These are phyloP conservation scores for Hippasteria phrygiana DNA, from an alignment of 53 echinoderm and acorn worm genomes.

Conservation along the genomic window DNA sequence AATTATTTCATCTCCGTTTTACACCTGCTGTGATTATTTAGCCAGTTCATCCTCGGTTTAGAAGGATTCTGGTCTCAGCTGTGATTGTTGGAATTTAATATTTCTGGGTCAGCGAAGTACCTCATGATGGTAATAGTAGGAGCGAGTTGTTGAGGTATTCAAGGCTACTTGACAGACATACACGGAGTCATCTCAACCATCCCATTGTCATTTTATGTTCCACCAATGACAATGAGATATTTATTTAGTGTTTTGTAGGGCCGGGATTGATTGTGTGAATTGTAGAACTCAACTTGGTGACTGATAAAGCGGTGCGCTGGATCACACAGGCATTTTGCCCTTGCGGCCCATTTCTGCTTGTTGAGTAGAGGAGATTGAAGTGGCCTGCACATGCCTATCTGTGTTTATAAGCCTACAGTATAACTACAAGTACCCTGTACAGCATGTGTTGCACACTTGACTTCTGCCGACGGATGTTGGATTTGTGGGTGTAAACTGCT, in stretches of 20 bases:
- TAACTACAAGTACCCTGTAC: neutral
- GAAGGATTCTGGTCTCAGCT: neutral
- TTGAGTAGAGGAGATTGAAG: constrained; percentile 21
- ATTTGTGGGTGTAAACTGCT: constrained; percentile 18
- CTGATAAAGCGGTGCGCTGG: neutral
- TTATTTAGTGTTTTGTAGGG: neutral
- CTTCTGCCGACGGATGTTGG: constrained; percentile 33
- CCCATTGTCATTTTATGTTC: constrained; percentile 34
- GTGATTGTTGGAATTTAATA: constrained; percentile 21
- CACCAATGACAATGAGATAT: constrained; percentile 6
- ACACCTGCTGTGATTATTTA: constrained; percentile 41
- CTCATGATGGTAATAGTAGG: neutral
- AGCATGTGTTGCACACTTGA: constrained; percentile 26
- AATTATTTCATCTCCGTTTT: constrained; percentile 21
- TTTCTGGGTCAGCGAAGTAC: constrained; percentile 30
- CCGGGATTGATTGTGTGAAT: neutral
- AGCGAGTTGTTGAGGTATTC: neutral
- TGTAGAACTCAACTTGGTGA: constrained; percentile 16
- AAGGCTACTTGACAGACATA: neutral
- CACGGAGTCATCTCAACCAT: neutral
- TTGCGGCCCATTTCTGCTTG: constrained; percentile 3
- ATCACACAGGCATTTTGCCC: constrained; percentile 12
- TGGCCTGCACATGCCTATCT: neutral
- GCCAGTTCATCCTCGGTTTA: constrained; percentile 1
- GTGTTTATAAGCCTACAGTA: neutral